These are phyloP conservation scores for Ryuthela nishihirai DNA, from an alignment of 2,888 invertebrate species.

Conservation along the genomic window DNA sequence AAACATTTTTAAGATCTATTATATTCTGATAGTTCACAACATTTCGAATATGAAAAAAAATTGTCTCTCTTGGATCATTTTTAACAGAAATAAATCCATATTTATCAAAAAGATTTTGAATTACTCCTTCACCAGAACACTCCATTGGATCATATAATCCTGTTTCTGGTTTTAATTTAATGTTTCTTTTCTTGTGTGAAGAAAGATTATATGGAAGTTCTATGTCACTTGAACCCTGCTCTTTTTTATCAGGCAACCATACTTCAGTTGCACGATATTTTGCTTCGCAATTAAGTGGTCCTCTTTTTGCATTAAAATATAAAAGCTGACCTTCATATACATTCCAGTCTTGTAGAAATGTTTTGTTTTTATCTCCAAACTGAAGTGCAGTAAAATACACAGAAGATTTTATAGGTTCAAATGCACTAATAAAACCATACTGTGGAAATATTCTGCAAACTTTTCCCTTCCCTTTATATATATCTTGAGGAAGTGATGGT, in stretches of 20 bases:
- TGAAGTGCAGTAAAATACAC: constrained; percentile 14
- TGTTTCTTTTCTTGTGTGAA: constrained; percentile 8
- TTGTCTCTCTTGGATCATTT: constrained; percentile 1
- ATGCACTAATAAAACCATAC: constrained; percentile 18
- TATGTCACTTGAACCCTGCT: constrained; percentile 3
- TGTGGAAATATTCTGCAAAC: constrained; percentile 10
- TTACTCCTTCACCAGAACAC: constrained; percentile 6
- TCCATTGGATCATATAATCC: constrained; percentile 11
- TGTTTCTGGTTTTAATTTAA: too few species aligned
- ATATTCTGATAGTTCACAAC: constrained; percentile 13
- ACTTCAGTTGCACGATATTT: constrained; percentile 21
- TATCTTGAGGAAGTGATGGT: neutral
- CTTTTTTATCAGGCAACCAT: constrained; percentile 4
- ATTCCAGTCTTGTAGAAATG: constrained; percentile 5
- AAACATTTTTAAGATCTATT: constrained; percentile 14
- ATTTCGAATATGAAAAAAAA: constrained; percentile 20
- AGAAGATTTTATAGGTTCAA: constrained; percentile 11
- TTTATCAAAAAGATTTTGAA: constrained; percentile 16
- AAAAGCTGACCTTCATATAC: too few species aligned
- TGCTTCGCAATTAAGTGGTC: neutral
- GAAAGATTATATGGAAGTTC: constrained; percentile 1
- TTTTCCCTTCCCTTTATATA: constrained; percentile 7
- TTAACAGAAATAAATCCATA: constrained; percentile 18
- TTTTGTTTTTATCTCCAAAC: constrained; percentile 1
- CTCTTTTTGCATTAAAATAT: constrained; percentile 8